These are phyloP conservation scores for Calosoma granatense DNA, from an alignment of 1,140 invertebrate species.

Conservation along the genomic window DNA sequence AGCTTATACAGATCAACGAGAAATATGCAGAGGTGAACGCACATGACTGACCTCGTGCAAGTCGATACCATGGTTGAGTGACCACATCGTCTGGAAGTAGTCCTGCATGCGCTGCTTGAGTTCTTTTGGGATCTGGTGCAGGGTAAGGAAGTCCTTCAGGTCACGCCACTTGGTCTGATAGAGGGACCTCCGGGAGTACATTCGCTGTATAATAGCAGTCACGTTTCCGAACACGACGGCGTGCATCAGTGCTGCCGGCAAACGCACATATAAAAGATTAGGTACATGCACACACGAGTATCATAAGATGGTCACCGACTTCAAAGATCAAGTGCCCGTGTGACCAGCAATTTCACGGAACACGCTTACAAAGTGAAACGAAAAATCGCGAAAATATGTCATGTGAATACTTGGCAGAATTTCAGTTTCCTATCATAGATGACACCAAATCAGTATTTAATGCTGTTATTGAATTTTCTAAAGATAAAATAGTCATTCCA, in stretches of 20 bases:
- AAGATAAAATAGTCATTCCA: no score
- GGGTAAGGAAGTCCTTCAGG: slow-evolving; percentile 91
- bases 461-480: no score
- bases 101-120: slow-evolving; percentile 95
- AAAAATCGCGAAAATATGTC: no score
- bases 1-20: no score
- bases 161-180: slow-evolving; percentile 96
- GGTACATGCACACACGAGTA: slow-evolving; percentile 4
- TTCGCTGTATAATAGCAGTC: slow-evolving; percentile 96
- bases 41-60: slow-evolving; percentile 74
- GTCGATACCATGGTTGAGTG: slow-evolving; percentile 96
- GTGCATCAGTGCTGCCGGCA: slow-evolving; percentile 81
- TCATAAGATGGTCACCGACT: no score
- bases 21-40: no score
- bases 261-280: slow-evolving; percentile 17
- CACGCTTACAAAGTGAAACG: no score
- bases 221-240: slow-evolving; percentile 99
- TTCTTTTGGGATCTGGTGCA: slow-evolving; percentile 93
- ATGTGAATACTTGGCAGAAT: no score
- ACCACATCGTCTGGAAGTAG: slow-evolving; percentile 99
- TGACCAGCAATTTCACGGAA: no score
- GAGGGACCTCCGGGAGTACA: slow-evolving; percentile 93
- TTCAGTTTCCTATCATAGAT: no score
- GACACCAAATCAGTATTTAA: no score
- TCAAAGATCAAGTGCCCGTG: no score